Evolutionary conservation across 2,113 vertebrate species (phyloP), one percentile per base, ranked within the genome.

Genomic region (Origma solitaria): DNA sequence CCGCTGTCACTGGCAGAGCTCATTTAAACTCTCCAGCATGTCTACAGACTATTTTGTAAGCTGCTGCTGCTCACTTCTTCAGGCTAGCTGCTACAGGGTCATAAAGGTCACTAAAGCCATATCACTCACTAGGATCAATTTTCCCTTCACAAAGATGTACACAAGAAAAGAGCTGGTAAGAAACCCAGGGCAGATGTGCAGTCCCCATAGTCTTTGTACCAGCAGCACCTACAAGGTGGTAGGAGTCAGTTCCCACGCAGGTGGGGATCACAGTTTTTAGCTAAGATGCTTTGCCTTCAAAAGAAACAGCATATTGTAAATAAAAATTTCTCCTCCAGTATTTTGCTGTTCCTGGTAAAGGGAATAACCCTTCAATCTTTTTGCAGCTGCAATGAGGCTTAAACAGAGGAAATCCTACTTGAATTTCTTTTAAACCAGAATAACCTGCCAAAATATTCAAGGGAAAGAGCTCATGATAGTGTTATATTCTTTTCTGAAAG

Each of bases 401-500:
- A 91, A 66, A 80, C 64, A 91, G 81, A 93, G 23, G 92, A 96
- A 97, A 97, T 97, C 94, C 97, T 96, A 95, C 94, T 96, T 92
- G 86, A 89, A 97, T 98, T 98, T 96, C 88, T 97, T 96, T 94
- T 87, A 97, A 97, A 97, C 70, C 84, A 97, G 96, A 97, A 98
- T 97, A 97, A 96, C 95, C 84, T 95, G 42, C 71, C 85, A 97
- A 97, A 96, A 95, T 97, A 98, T 97, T 97, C 94, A 96, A 71
- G 91, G 65, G 77, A 97, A 89, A 94, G 73, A 94, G 78, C 89
- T 97, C 96, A 96, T 98, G 94, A 98, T 97, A 92, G 91, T 71
- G 62, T 96, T 98, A 96, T 95, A 96, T 94, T 97, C 96, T 95
- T 94, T 96, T 95, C 97, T 93, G 97, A 98, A 97, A 97, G 97